phyloP scores from a whole-genome alignment of 2,888 invertebrate species.

The Bruchidius siliquastri region DNA sequence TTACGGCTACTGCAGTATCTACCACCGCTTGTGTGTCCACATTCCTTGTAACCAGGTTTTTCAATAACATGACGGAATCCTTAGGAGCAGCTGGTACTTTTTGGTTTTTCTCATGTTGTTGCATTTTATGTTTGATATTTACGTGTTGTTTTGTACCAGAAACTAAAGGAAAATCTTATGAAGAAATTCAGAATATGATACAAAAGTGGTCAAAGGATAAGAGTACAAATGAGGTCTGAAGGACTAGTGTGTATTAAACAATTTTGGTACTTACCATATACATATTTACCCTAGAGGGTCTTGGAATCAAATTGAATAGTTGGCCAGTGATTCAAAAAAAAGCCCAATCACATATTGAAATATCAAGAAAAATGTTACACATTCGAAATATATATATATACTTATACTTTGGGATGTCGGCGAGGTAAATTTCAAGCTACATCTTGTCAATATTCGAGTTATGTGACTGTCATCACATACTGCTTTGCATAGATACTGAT shows the following conservation, averaged over 20 bases:
- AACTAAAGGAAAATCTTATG: constrained; percentile 82
- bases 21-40: constrained; percentile 69
- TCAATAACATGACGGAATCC: constrained; percentile 52
- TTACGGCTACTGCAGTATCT: constrained; percentile 68
- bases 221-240: background rate
- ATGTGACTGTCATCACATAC: no score
- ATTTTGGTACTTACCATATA: background rate
- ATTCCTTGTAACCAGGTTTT: constrained; percentile 69
- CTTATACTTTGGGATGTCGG: no score
- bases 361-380: no score
- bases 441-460: no score
- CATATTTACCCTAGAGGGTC: background rate
- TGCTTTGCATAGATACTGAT: no score
- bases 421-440: no score
- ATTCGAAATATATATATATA: no score
- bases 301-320: background rate
- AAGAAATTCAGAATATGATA: constrained; percentile 70
- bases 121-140: constrained; percentile 60
- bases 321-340: background rate
- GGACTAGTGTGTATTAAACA: background rate
- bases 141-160: constrained; percentile 67
- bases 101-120: constrained; percentile 61
- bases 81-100: constrained; percentile 63
- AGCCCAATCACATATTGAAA: no score
- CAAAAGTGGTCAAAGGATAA: background rate